Conservation (phyloP, 2,113 vertebrate species). For the Pandion haliaetus region DNA sequence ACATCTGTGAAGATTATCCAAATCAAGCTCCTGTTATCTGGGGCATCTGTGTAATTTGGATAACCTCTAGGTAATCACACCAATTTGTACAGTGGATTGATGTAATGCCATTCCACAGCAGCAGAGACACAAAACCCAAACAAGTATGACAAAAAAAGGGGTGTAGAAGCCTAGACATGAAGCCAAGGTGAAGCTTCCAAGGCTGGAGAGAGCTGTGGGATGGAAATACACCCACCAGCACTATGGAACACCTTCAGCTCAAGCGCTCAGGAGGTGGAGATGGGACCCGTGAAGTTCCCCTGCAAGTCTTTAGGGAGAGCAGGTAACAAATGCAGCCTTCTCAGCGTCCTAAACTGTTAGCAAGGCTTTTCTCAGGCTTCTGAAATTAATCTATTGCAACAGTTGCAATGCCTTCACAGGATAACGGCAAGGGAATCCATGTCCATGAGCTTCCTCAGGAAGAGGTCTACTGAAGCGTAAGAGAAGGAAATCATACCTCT, state of each 20-base stretch:
- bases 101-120: background rate
- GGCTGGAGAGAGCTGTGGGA: background rate
- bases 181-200: background rate
- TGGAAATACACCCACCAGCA: background rate
- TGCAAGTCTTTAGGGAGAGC: background rate
- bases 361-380: background rate
- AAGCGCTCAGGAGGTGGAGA: background rate
- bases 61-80: background rate
- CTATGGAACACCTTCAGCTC: background rate
- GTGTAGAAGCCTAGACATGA: background rate
- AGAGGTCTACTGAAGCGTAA: background rate
- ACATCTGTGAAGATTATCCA: background rate
- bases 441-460: background rate
- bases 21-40: background rate
- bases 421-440: background rate
- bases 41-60: background rate
- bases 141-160: background rate
- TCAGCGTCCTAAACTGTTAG: background rate
- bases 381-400: background rate
- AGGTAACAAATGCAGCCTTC: background rate
- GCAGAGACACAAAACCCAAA: background rate
- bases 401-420: background rate
- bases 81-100: background rate
- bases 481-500: background rate
- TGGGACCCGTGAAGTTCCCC: background rate